Percentiles rank a stretch among this genome's conserved stretches.
These are phyloP conservation scores for Emmelina monodactyla DNA, from an alignment of 2,888 invertebrate species.

Conservation along the genomic window DNA sequence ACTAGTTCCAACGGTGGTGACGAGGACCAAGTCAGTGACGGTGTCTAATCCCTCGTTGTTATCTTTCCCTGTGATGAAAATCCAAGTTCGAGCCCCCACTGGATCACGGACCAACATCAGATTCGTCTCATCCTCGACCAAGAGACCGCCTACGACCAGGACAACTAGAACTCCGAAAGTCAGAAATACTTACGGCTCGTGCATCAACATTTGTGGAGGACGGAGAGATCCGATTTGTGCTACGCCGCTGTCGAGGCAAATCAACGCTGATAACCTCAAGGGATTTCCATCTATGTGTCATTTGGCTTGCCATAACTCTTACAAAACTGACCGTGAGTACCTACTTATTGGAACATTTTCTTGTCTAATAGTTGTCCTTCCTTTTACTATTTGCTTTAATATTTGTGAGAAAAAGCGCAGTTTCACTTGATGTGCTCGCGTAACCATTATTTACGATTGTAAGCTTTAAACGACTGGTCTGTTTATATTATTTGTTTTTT, in stretches of 20 bases:
- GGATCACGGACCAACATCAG: conserved; percentile 43
- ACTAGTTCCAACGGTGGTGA: conserved; percentile 8
- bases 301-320: conserved; percentile 56
- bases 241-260: conserved; percentile 27
- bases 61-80: conserved; percentile 20
- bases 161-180: conserved; percentile 28
- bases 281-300: conserved; percentile 55
- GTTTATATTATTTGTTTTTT: no score
- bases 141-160: conserved; percentile 26
- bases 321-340: conserved; percentile 43
- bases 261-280: conserved; percentile 36
- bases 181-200: conserved; percentile 39
- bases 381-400: no score
- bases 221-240: conserved; percentile 43
- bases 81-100: conserved; percentile 37
- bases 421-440: no score
- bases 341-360: neutral
- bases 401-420: no score
- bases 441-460: no score
- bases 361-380: no score
- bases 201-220: conserved; percentile 37
- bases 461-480: no score
- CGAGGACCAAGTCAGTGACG: no score
- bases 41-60: conserved; percentile 1
- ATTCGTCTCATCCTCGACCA: conserved; percentile 21